These are phyloP conservation scores for Nyctibius grandis DNA, from an alignment of 2,797 vertebrate species.

Conservation along the genomic window DNA sequence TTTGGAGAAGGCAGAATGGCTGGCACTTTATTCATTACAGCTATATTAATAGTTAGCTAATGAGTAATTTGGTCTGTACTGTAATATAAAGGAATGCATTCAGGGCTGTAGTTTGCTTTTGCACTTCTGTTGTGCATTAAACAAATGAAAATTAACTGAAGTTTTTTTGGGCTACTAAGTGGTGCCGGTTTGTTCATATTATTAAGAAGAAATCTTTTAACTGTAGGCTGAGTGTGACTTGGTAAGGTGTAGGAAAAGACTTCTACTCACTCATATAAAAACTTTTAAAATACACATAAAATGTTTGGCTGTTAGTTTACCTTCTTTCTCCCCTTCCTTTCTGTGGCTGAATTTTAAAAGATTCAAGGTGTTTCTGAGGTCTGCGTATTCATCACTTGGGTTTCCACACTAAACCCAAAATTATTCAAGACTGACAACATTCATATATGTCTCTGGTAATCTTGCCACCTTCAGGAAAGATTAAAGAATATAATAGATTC, in stretches of 20 bases:
- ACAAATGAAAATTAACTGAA: background rate
- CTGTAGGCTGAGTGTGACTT: background rate
- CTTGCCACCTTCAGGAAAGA: background rate
- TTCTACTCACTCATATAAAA: background rate
- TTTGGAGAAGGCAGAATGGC: background rate
- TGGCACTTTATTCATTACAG: background rate
- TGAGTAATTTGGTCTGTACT: background rate
- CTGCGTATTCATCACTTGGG: background rate
- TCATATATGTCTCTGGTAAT: background rate
- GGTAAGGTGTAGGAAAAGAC: background rate
- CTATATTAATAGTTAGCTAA: background rate
- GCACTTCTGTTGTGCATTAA: background rate
- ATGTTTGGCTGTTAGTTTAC: background rate
- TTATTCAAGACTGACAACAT: background rate
- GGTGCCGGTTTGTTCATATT: background rate
- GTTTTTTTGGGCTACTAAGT: background rate
- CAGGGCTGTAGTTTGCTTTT: background rate
- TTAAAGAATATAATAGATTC: background rate
- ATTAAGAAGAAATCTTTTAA: background rate
- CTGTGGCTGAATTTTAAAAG: background rate
- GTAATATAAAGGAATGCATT: background rate
- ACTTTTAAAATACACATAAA: background rate
- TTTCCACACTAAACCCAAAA: background rate
- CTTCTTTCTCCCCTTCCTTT: background rate
- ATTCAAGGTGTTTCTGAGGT: background rate